phyloP scores from a whole-genome alignment of 1,140 invertebrate genomes.

The Dufourea novaeangliae region DNA sequence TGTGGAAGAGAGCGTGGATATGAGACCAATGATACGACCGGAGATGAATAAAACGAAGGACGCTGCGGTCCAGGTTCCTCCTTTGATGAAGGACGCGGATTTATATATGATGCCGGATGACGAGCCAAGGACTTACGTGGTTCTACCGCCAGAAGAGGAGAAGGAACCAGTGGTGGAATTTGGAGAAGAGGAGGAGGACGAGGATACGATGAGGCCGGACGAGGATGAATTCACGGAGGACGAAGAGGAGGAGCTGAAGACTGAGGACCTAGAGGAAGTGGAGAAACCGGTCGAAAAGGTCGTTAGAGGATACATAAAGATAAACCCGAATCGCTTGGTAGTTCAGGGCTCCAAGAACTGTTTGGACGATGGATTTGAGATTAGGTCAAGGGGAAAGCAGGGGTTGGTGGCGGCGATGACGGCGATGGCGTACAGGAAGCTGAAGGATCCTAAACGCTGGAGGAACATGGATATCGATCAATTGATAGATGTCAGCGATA shows the following conservation, averaged over 20 bases:
- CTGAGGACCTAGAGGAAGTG: neutral
- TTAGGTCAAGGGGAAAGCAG: slow-evolving; percentile 67
- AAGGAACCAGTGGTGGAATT: neutral
- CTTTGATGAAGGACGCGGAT: slow-evolving; percentile 67
- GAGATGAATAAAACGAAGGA: slow-evolving; percentile 46
- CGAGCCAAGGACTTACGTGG: slow-evolving; percentile 56
- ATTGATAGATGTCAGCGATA: slow-evolving; percentile 65
- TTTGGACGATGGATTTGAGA: slow-evolving; percentile 44
- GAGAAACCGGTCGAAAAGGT: neutral
- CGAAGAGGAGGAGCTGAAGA: neutral
- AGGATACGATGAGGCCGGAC: neutral
- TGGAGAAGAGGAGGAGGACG: slow-evolving; percentile 13
- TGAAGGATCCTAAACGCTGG: slow-evolving; percentile 68
- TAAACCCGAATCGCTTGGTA: slow-evolving; percentile 68
- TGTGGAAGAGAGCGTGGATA: slow-evolving; percentile 35
- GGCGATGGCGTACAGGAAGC: slow-evolving; percentile 62
- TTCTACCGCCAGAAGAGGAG: slow-evolving; percentile 10
- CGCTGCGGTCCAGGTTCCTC: slow-evolving; percentile 68
- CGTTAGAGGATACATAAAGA: slow-evolving; percentile 63
- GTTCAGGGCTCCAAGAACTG: slow-evolving; percentile 71
- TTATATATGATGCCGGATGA: slow-evolving; percentile 63
- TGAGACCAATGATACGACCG: slow-evolving; percentile 57
- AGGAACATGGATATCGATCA: slow-evolving; percentile 69
- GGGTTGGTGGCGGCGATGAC: slow-evolving; percentile 67
- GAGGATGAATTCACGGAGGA: neutral